Percentiles rank a stretch among this genome's conserved stretches.
Evolutionary conservation across 2,797 vertebrate genomes (phyloP).

Genomic region (Oceanodroma leucorhoa): DNA sequence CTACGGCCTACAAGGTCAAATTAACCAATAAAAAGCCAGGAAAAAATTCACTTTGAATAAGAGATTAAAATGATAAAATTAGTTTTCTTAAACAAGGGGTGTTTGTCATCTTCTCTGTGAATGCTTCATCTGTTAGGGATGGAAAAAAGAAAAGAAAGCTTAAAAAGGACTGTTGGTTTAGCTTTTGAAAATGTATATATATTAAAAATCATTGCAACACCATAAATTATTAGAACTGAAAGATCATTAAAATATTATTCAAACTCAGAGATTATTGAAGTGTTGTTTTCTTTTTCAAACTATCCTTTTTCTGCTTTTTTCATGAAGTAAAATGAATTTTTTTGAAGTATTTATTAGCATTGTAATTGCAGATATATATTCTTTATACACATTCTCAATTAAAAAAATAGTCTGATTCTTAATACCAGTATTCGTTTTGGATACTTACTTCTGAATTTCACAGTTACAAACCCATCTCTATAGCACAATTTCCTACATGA

Average conservation of each 20-base stretch:
- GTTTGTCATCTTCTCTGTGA: not conserved
- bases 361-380: not conserved
- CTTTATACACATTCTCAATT: not conserved
- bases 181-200: not conserved
- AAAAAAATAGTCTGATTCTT: not conserved
- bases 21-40: not conserved
- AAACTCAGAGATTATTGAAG: not conserved
- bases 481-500: not conserved
- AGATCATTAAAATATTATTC: not conserved
- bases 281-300: not conserved
- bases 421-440: not conserved
- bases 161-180: not conserved
- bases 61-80: not conserved
- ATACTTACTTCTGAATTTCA: not conserved
- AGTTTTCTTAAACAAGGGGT: not conserved
- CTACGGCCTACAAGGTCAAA: not conserved
- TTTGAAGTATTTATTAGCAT: not conserved
- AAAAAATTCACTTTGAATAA: not conserved
- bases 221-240: not conserved
- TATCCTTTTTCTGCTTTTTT: not conserved
- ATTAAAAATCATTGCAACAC: not conserved
- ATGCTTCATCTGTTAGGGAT: not conserved
- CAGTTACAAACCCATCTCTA: not conserved
- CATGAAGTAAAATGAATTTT: not conserved
- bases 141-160: not conserved